These are phyloP conservation scores for Scomber colias DNA, from an alignment of 2,113 vertebrate species.

Conservation along the genomic window DNA sequence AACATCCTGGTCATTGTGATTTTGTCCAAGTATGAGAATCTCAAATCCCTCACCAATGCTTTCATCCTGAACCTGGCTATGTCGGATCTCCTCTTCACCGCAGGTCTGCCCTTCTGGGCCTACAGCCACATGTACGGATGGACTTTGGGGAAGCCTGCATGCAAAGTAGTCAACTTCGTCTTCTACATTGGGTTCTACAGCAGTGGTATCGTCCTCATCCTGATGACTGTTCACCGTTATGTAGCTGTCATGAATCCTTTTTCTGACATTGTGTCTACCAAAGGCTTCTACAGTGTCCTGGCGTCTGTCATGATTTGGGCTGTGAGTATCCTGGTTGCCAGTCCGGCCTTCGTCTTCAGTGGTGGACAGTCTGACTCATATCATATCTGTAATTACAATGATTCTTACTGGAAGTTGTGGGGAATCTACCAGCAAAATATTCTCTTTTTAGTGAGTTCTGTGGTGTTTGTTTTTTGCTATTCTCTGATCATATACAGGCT, in stretches of 20 bases:
- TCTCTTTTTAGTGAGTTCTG: conserved; percentile 87
- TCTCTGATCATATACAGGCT: conserved; percentile 87
- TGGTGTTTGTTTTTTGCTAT: conserved; percentile 89
- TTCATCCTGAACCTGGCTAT: conserved; percentile 93
- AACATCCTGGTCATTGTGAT: conserved; percentile 91
- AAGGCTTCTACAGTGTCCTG: conserved; percentile 65
- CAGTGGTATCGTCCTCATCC: conserved; percentile 89
- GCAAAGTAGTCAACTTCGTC: conserved; percentile 85
- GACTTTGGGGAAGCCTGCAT: conserved; percentile 86
- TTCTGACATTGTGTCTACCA: conserved; percentile 81
- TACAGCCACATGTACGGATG: conserved; percentile 81
- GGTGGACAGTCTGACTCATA: conserved; percentile 33
- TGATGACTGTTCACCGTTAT: conserved; percentile 91
- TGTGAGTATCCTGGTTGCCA: conserved; percentile 80
- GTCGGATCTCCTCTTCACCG: conserved; percentile 91
- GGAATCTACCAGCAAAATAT: conserved; percentile 87
- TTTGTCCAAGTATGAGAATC: conserved; percentile 89
- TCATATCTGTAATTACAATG: conserved; percentile 70
- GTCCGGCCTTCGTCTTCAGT: conserved; percentile 83
- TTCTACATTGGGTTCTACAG: conserved; percentile 92
- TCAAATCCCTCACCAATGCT: conserved; percentile 89
- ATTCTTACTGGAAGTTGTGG: conserved; percentile 57
- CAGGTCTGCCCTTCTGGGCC: conserved; percentile 89
- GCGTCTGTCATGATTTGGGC: conserved; percentile 84
- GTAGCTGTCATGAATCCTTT: conserved; percentile 88